phyloP scores from a whole-genome alignment of 1,140 invertebrate species.

The Psix sp. region DNA sequence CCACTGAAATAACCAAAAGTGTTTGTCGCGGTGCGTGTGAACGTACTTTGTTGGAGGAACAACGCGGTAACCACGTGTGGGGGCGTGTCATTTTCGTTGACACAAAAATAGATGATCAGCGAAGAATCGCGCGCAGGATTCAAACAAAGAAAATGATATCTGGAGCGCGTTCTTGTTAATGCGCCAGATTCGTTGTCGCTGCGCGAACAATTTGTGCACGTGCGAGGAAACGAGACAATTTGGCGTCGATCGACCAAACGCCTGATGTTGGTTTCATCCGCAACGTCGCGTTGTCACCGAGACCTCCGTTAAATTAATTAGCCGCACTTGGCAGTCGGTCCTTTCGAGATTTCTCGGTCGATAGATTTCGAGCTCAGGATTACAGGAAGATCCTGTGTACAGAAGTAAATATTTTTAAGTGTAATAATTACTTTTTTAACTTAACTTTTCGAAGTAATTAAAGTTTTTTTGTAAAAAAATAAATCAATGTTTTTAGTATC shows the following conservation, averaged over 20 bases:
- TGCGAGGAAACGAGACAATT: constrained; percentile 50
- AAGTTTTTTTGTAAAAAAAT: too few relatives aligned
- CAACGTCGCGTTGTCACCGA: neutral
- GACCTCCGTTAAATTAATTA: constrained; percentile 13
- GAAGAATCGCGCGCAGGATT: constrained; percentile 17
- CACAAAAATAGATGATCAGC: constrained; percentile 45
- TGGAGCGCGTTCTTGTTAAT: constrained; percentile 49
- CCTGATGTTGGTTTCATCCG: neutral
- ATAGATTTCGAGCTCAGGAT: too few relatives aligned
- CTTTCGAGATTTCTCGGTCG: too few relatives aligned
- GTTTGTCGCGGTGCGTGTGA: constrained; percentile 15
- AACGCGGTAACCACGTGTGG: constrained; percentile 25
- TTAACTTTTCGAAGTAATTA: too few relatives aligned
- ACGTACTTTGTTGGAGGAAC: constrained; percentile 29
- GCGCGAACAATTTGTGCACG: constrained; percentile 47
- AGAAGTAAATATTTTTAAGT: too few relatives aligned
- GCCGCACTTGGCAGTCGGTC: too few relatives aligned
- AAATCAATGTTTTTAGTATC: too few relatives aligned
- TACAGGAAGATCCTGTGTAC: too few relatives aligned
- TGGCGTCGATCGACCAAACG: constrained; percentile 33
- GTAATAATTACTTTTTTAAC: too few relatives aligned
- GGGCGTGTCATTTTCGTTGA: constrained; percentile 26
- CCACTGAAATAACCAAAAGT: constrained; percentile 3
- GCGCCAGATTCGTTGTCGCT: constrained; percentile 45
- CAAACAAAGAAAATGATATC: constrained; percentile 46